These are phyloP conservation scores for Doryteuthis pealeii DNA, from an alignment of 1,140 invertebrate genomes.

Conservation along the genomic window DNA sequence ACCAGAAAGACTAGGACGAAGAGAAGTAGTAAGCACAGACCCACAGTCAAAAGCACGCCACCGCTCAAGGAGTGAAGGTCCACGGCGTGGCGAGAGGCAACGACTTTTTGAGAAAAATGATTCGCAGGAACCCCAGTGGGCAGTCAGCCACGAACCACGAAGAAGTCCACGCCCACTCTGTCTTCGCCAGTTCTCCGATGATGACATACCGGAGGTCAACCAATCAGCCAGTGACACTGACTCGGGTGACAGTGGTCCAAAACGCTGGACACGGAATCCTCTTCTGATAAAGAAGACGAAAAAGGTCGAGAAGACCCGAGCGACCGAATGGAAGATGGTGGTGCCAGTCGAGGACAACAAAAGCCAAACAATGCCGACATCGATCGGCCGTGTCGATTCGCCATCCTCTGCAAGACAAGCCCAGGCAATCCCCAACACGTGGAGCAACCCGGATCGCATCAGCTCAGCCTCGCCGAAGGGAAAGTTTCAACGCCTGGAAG, in stretches of 20 bases:
- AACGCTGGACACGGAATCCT: constrained; percentile 51
- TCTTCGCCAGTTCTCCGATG: constrained; percentile 7
- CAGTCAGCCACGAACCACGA: neutral
- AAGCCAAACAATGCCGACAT: constrained; percentile 8
- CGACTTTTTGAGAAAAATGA: neutral
- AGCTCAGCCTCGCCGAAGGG: constrained; percentile 21
- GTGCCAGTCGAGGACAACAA: neutral
- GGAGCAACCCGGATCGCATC: neutral
- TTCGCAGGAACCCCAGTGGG: constrained; percentile 7
- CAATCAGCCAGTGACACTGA: constrained; percentile 40
- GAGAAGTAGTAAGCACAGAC: neutral
- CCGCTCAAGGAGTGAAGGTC: constrained; percentile 48
- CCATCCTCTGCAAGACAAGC: neutral
- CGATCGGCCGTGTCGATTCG: neutral
- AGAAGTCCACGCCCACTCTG: neutral
- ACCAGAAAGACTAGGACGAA: constrained; percentile 17
- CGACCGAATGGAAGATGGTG: constrained; percentile 27
- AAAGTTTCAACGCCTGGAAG: constrained; percentile 52
- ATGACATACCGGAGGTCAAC: constrained; percentile 7
- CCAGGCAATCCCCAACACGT: neutral
- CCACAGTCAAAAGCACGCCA: constrained; percentile 25
- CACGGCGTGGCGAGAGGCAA: constrained; percentile 20
- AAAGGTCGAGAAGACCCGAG: constrained; percentile 33
- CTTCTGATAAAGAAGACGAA: constrained; percentile 34
- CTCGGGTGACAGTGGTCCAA: constrained; percentile 38